Evolutionary conservation across 2,888 invertebrate species (phyloP).

Genomic region (Hylaea fasciaria): DNA sequence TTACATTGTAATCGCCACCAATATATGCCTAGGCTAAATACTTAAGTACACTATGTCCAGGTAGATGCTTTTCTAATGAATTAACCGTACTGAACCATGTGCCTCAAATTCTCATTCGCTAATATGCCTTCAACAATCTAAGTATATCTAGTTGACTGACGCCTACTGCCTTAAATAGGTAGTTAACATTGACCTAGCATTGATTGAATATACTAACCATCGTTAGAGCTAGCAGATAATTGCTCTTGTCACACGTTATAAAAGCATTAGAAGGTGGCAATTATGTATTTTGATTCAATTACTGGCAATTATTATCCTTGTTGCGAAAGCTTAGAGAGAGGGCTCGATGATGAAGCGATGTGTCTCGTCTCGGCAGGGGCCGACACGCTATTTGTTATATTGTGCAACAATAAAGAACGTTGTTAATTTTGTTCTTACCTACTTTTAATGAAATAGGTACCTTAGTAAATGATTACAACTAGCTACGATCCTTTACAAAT

Average conservation of each 20-base stretch:
- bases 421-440: background rate
- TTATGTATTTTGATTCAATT: conserved; percentile 46
- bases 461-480: too few relatives aligned
- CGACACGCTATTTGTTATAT: conserved; percentile 13
- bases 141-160: background rate
- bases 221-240: conserved; percentile 13
- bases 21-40: too few relatives aligned
- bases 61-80: too few relatives aligned
- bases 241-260: conserved; percentile 31
- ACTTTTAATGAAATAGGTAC: background rate
- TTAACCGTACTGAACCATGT: too few relatives aligned
- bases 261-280: conserved; percentile 42
- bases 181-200: conserved; percentile 4
- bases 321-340: conserved; percentile 39
- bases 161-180: background rate
- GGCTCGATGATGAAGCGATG: conserved; percentile 23
- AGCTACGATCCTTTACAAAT: too few relatives aligned
- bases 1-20: too few relatives aligned
- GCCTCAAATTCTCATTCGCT: too few relatives aligned
- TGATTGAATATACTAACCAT: conserved; percentile 3
- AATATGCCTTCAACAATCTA: too few relatives aligned
- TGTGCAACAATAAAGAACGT: conserved; percentile 4
- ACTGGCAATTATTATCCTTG: conserved; percentile 35
- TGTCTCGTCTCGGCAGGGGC: conserved; percentile 5
- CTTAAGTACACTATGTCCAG: too few relatives aligned